Evolutionary conservation across 2,888 invertebrate genomes (phyloP), one percentile per base, ranked within the genome.

Genomic region (Leptopterna dolabrata): DNA sequence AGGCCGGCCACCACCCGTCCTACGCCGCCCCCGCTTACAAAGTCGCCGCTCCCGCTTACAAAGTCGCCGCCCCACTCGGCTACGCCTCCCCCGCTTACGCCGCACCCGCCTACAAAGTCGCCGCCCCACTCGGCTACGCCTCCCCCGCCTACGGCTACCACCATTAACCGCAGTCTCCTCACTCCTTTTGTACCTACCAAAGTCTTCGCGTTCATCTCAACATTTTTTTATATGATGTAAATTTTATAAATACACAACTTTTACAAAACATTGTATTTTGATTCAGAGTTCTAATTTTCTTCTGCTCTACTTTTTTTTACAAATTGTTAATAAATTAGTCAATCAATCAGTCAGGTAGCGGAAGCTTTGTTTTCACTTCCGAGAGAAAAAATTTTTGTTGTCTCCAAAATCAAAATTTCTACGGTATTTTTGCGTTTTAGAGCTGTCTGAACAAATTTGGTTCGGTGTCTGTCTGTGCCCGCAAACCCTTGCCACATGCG

Each of bases 61-160:
- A 88, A 85, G 87, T 88, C 47, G 88, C 87, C 55, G 89, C 90
- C 47, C 89, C 90, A 11, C 76, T 88, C 43, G 88, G 89, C 27
- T 88, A 89, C 88, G 47, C 87, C 27, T 86, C 84, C 76, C 86
- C 87, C 27, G 71, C 88, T 11, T 90, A 90, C 24, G 90, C 90
- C 55, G 90, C 90, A 71, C 91, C 91, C 71, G 41, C 83, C 83
- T 45, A 85, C 81, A 85, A 88, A 85, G 87, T 88, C 47, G 88
- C 87, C 45, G 89, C 90, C 45, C 89, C 87, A 6, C 30, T 83
- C 29, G 88, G 88, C 19, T 89, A 89, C 87, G 87, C 89, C 80
- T 86, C 88, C 27, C 88, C 89, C 55, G 86, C 87, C 55, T 81
- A 81, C 82, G 81, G 87, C 73, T 87, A 87, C 87, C 87, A 87